These are phyloP conservation scores for Agapornis canus DNA, from an alignment of 2,797 vertebrate genomes.

Conservation along the genomic window DNA sequence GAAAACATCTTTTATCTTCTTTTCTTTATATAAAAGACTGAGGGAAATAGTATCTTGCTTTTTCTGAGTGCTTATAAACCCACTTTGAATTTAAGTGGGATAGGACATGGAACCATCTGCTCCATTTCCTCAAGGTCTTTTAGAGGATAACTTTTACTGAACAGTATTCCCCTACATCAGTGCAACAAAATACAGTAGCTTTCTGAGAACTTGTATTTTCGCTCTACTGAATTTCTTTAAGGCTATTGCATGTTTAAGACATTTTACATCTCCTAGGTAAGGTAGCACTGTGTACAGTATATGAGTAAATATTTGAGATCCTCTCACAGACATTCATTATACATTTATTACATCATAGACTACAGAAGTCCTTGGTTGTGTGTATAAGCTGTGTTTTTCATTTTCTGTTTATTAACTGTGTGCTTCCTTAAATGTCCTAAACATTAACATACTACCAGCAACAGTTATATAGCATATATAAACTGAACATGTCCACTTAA, in stretches of 20 bases:
- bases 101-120: constrained; percentile 44
- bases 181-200: background rate
- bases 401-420: background rate
- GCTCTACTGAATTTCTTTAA: background rate
- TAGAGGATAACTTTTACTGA: constrained; percentile 18
- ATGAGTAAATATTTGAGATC: background rate
- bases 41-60: background rate
- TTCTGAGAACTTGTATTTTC: background rate
- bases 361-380: background rate
- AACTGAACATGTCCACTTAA: background rate
- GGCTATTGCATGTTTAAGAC: background rate
- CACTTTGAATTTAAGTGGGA: background rate
- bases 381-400: background rate
- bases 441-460: background rate
- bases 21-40: background rate
- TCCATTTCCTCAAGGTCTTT: constrained; percentile 59
- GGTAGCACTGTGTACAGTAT: background rate
- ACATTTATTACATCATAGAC: background rate
- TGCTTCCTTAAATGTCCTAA: background rate
- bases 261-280: background rate
- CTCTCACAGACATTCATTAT: background rate
- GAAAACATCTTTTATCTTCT: background rate
- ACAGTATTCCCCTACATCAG: background rate
- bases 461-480: background rate
- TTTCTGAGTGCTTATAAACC: constrained; percentile 5